Base-by-base conservation (phyloP, 1,140 invertebrate species). In the Neoseiulus cucumeris region DNA sequence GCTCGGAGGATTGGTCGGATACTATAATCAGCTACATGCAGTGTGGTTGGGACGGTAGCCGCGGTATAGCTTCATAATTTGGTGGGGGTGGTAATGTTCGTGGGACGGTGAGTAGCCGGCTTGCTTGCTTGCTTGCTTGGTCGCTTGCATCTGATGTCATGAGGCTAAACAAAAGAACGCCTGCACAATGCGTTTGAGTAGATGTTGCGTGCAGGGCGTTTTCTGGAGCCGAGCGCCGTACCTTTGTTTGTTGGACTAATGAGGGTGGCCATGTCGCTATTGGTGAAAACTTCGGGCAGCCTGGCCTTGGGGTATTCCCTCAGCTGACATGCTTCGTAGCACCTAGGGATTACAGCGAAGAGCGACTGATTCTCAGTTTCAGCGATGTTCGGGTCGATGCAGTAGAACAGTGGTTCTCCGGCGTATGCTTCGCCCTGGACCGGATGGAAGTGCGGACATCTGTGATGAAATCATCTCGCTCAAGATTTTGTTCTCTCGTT, bases 221-320 rank as follows among this genome's bases (percentile, higher is more conserved):
- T 9, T 39, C 33, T 39, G 33, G 9, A 39, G 33, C 28, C 45
- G 42, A 12, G 42, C n/a, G 42, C 42, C 18, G 18, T 59, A 59
- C 51, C 51, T 59, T 25, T 59, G 51, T 59, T 59, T 59, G 51
- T 59, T 59, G 51, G 51, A 59, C 22, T 59, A 25, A 33, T 59
- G 51, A 59, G 22, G 51, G 51, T 59, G 22, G 33, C 25, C 51
- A 59, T 25, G 51, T 59, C 51, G 14, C 25, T 59, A 33, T 59
- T 59, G 22, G 33, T 59, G 14, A 59, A 17, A 29, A 29, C 22
- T 25, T 59, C 51, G 22, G 51, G 51, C 33, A 59, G 51, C 51
- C 51, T 59, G 51, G 51, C 51, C 51, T 59, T 59, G 22, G 51
- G 51, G 22, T 59, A 18, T 9, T 59, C 51, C 33, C 22, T 59